A percentile compares a stretch with the other conserved stretches of the same genome.
Evolutionary conservation across 1,140 invertebrate genomes (phyloP).

Genomic region (Drosophila rufa): DNA sequence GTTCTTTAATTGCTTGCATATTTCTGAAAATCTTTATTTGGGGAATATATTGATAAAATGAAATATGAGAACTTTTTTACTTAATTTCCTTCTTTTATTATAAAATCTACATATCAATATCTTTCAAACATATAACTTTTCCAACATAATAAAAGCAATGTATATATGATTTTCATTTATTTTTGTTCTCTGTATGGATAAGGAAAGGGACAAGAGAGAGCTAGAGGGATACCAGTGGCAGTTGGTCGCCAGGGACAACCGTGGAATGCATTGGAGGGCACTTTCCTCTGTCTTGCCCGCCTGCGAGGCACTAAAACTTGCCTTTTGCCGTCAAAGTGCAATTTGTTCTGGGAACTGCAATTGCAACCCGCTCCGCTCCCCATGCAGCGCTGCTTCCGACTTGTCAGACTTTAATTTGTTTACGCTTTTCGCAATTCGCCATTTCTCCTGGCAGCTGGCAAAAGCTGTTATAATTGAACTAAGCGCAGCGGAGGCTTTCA

Average conservation of each 20-base stretch:
- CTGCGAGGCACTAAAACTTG: slow-evolving; percentile 64
- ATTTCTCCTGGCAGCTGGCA: slow-evolving; percentile 51
- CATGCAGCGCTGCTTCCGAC: slow-evolving; percentile 14
- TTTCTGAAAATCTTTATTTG: too few relatives aligned
- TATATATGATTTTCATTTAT: too few relatives aligned
- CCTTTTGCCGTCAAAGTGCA: slow-evolving; percentile 78
- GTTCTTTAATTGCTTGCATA: too few relatives aligned
- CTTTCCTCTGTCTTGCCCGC: slow-evolving; percentile 42
- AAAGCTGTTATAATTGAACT: slow-evolving; percentile 58
- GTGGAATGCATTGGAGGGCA: slow-evolving; percentile 68
- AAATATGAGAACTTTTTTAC: too few relatives aligned
- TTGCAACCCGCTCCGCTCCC: slow-evolving; percentile 26
- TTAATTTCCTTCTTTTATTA: too few relatives aligned
- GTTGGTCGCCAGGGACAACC: slow-evolving; percentile 73
- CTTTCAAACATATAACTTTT: too few relatives aligned
- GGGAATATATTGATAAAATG: too few relatives aligned
- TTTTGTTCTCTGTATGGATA: slow-evolving; percentile 3
- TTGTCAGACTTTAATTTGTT: slow-evolving; percentile 75
- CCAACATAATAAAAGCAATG: too few relatives aligned
- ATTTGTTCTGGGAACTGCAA: slow-evolving; percentile 70
- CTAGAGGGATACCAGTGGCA: slow-evolving; percentile 17
- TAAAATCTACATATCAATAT: too few relatives aligned
- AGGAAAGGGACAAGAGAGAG: slow-evolving; percentile 3
- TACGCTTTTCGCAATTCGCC: slow-evolving; percentile 59
- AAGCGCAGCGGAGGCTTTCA: slow-evolving; percentile 31